Conservation (phyloP, 1,140 invertebrate species). For the Augochlora pura region DNA sequence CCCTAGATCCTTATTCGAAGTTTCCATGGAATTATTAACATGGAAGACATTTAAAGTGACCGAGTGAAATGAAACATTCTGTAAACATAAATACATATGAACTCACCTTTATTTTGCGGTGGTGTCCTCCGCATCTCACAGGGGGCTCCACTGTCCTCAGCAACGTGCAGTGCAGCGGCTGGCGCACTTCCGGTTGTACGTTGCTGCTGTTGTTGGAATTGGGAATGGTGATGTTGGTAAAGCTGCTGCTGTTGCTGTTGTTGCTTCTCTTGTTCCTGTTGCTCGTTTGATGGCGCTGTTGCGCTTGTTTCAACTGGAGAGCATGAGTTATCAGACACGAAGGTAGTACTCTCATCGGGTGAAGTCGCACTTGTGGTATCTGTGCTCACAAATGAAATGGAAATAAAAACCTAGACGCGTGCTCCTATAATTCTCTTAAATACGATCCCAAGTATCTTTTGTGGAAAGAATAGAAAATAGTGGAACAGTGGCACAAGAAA, state of each 20-base stretch:
- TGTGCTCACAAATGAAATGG: constrained; percentile 43
- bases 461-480: not conserved
- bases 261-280: constrained; percentile 44
- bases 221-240: constrained; percentile 55
- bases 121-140: constrained; percentile 79
- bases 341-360: constrained; percentile 58
- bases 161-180: constrained; percentile 55
- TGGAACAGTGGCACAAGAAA: constrained; percentile 1
- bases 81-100: not conserved
- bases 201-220: constrained; percentile 58
- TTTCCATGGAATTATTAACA: no score
- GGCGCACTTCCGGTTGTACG: constrained; percentile 55
- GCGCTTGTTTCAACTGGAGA: constrained; percentile 52
- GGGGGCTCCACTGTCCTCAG: constrained; percentile 71
- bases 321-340: constrained; percentile 34
- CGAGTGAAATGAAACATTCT: not conserved
- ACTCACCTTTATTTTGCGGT: constrained; percentile 77
- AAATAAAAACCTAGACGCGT: not conserved
- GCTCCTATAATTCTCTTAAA: not conserved
- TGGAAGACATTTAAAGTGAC: no score
- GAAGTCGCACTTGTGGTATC: constrained; percentile 61
- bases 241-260: constrained; percentile 41
- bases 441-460: not conserved
- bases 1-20: no score
- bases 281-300: constrained; percentile 53